Evolutionary conservation across 2,797 vertebrate species (phyloP).

Genomic region (Halcyon badia): DNA sequence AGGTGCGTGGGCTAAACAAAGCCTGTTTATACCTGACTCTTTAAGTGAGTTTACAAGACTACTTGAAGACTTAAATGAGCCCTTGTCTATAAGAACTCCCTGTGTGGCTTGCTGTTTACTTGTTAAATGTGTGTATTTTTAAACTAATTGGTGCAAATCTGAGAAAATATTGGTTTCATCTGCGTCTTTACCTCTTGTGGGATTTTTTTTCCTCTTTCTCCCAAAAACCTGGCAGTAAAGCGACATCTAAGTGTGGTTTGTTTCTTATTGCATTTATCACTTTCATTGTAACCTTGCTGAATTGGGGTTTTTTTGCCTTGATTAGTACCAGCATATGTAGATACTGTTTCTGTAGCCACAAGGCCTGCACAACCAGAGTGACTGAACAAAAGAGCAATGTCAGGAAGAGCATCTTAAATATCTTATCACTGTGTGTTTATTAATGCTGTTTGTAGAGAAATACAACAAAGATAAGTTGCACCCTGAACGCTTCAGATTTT

Average conservation of each 20-base stretch:
- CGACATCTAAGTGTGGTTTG: background rate
- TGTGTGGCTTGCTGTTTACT: background rate
- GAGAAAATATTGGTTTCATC: background rate
- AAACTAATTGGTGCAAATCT: background rate
- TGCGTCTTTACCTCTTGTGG: background rate
- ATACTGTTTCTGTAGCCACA: background rate
- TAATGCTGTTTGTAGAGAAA: background rate
- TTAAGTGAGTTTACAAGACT: background rate
- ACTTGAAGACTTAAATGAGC: background rate
- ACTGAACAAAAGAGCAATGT: background rate
- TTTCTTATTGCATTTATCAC: background rate
- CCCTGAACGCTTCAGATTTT: background rate
- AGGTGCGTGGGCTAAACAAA: background rate
- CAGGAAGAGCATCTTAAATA: background rate
- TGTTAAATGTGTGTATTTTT: background rate
- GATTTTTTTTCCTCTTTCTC: background rate
- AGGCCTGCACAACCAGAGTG: background rate
- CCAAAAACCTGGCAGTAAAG: background rate
- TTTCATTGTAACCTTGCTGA: rapidly evolving
- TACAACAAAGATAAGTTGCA: background rate
- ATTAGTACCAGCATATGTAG: background rate
- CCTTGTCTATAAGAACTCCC: background rate
- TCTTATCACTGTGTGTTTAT: background rate
- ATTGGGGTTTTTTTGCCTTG: background rate
- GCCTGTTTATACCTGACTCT: background rate